Base-by-base conservation (phyloP, 2,888 invertebrate species). In the Drosophila neoperkinsi region DNA sequence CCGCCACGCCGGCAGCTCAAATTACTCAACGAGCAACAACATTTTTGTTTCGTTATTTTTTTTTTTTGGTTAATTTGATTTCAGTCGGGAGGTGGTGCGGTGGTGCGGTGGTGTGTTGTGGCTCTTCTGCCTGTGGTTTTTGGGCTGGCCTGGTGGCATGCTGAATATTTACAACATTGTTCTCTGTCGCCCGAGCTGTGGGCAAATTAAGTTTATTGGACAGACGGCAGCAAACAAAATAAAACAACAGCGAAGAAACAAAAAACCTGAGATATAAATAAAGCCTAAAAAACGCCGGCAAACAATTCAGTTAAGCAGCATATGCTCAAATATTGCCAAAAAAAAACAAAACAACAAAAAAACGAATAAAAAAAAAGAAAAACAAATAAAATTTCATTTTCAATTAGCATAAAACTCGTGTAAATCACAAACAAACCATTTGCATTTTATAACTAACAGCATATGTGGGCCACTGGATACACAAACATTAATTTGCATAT, bases 401-500 rank as follows among this genome's bases (percentile, higher is more conserved):
- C 71, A 77, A 88, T 89, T 82, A 76, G 66, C 88, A 89, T 73
- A 77, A 74, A 69, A 52, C 57, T 76, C 56, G 64, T 76, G 73
- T 76, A 74, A 81, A 81, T 81, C 75, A 64, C 66, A 55, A 57
- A 36, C 59, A 36, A 34, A 55, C 65, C 53, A 80, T 80, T 55
- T 67, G 58, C 70, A 53, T 50, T 43, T 59, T 60, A 60, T 58
- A 80, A 62, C 49, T 51, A 57, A 33, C 38, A 59, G 41, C 63
- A 68, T 46, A 51, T 71, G 77, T 64, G 51, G 64, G 75, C 50
- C 57, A 50, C 13, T 21, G 46, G 6, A 33, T 31, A 25, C 25
- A 25, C 25, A 25, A 1, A 25, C 11, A 55, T 11, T 13, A 1
- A 46, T 34, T 18, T 38, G 18, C 25, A 55, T 18, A 11, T 52